These are phyloP conservation scores for Macrosiphum euphorbiae DNA, from an alignment of 2,888 invertebrate species.

Conservation along the genomic window DNA sequence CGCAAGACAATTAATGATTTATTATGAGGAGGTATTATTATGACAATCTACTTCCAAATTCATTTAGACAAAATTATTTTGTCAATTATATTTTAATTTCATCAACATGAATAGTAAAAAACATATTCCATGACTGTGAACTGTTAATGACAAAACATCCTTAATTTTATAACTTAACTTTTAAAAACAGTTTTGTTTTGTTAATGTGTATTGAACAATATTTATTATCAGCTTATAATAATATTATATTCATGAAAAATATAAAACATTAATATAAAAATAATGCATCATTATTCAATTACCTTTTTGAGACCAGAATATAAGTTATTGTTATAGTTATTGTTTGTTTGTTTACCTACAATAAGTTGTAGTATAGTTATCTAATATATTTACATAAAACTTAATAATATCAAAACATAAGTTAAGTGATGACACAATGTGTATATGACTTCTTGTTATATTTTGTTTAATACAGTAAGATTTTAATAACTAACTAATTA, in stretches of 20 bases:
- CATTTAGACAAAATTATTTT: slow-evolving; percentile 2
- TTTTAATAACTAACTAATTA: neutral
- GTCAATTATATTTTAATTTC: neutral
- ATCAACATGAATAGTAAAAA: neutral
- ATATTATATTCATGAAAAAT: neutral
- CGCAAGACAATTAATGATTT: slow-evolving; percentile 42
- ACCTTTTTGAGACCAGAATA: neutral
- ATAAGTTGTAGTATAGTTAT: neutral
- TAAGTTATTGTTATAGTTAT: neutral
- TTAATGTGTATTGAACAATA: too few species aligned
- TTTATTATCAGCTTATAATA: neutral
- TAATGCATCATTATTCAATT: neutral
- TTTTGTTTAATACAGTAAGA: neutral
- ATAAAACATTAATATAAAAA: neutral
- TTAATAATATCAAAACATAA: neutral
- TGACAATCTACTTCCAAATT: neutral
- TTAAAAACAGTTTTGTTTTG: neutral
- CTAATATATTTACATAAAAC: neutral
- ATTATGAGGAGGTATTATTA: slow-evolving; percentile 2
- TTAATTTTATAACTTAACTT: neutral
- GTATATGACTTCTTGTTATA: neutral
- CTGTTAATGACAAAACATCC: neutral
- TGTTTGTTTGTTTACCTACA: neutral
- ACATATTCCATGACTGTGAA: neutral
- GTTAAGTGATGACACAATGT: neutral